These are phyloP conservation scores for Andrena bicolor DNA, from an alignment of 2,888 invertebrate genomes.

Conservation along the genomic window DNA sequence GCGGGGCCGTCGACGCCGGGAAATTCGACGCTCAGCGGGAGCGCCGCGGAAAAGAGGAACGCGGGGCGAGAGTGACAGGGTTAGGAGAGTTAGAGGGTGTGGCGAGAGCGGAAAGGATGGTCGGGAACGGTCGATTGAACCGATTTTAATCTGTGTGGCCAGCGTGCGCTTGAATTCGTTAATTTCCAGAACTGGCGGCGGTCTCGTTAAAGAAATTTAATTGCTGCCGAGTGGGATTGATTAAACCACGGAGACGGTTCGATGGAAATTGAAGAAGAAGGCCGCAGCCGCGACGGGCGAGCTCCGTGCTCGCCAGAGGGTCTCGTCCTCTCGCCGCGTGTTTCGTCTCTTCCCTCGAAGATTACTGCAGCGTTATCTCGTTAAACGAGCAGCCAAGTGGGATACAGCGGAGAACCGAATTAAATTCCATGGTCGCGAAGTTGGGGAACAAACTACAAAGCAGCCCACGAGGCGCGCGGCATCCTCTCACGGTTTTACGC, in stretches of 20 bases:
- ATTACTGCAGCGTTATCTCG: constrained; percentile 50
- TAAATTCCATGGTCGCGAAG: constrained; percentile 44
- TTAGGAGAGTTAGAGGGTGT: constrained; percentile 1
- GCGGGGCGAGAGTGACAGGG: constrained; percentile 1
- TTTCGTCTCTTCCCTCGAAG: constrained; percentile 23
- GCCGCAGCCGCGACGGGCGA: neutral
- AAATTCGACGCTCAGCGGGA: constrained; percentile 63
- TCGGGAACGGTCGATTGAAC: constrained; percentile 34
- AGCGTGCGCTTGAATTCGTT: constrained; percentile 54
- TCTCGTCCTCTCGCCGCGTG: neutral
- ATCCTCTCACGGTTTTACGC: constrained; percentile 5
- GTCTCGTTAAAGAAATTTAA: constrained; percentile 72
- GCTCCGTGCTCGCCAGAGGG: neutral
- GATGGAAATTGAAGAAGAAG: constrained; percentile 61
- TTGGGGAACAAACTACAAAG: constrained; percentile 47
- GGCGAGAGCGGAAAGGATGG: neutral
- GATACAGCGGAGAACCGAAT: constrained; percentile 51
- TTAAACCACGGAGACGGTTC: constrained; percentile 54
- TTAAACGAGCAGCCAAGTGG: constrained; percentile 46
- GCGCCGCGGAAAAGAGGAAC: constrained; percentile 54
- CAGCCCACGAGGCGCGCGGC: neutral
- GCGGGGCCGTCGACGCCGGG: constrained; percentile 54
- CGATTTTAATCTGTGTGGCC: constrained; percentile 68
- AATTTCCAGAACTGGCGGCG: constrained; percentile 51
- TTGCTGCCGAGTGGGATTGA: constrained; percentile 70